A percentile compares a stretch with the other conserved stretches of the same genome.
phyloP scores from a whole-genome alignment of 1,140 invertebrate genomes.

The Maniola jurtina region DNA sequence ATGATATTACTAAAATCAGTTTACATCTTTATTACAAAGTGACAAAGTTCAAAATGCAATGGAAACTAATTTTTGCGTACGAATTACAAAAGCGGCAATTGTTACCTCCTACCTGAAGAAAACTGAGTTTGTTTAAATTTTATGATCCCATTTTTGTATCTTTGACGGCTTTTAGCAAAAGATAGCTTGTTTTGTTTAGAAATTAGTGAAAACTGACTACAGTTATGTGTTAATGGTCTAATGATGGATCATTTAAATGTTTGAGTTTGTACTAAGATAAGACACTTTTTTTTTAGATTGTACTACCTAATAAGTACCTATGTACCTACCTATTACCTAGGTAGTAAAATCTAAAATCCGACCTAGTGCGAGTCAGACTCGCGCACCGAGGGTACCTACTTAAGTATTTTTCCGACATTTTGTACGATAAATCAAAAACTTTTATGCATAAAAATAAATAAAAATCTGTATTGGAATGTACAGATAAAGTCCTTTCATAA shows the following conservation, averaged over 20 bases:
- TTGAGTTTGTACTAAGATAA: neutral
- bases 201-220: slow-evolving; percentile 17
- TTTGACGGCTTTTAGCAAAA: slow-evolving; percentile 2
- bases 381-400: no score
- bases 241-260: slow-evolving; percentile 8
- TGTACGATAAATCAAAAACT: no score
- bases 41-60: slow-evolving; percentile 20
- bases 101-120: slow-evolving; percentile 11
- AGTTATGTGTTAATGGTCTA: slow-evolving; percentile 18
- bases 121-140: slow-evolving; percentile 19
- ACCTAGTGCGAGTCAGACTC: no score
- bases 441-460: no score
- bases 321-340: no score
- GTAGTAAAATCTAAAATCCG: no score
- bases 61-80: neutral
- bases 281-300: no score
- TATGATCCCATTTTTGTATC: slow-evolving; percentile 13
- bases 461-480: no score
- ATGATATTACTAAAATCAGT: neutral
- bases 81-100: neutral
- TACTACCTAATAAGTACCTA: no score
- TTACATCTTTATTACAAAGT: slow-evolving; percentile 16
- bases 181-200: neutral
- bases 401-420: no score
- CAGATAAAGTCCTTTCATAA: no score